Evolutionary conservation across 2,797 vertebrate species (phyloP).

Genomic region (Helicolenus hilgendorfi): DNA sequence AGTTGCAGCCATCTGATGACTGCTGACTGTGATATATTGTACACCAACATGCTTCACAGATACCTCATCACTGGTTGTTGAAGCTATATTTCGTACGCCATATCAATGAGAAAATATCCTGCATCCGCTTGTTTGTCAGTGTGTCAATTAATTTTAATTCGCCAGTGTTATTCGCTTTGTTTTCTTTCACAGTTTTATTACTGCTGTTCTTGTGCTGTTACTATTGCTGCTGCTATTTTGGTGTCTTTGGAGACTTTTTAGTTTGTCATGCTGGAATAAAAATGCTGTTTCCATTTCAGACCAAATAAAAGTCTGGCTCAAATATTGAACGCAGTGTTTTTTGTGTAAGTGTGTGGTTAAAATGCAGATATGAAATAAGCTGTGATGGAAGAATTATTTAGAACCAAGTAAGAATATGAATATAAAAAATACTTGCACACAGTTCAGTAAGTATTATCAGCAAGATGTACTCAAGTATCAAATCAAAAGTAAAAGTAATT

Average conservation of each 20-base stretch:
- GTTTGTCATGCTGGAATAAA: neutral
- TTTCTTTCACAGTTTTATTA: neutral
- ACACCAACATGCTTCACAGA: neutral
- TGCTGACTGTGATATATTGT: neutral
- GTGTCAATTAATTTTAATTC: neutral
- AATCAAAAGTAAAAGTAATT: neutral
- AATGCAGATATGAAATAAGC: neutral
- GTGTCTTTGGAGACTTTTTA: neutral
- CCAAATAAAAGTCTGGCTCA: neutral
- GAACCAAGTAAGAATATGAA: neutral
- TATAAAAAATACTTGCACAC: neutral
- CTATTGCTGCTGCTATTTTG: neutral
- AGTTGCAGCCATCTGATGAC: neutral
- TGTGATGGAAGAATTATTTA: neutral
- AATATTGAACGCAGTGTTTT: neutral
- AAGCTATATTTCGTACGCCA: neutral
- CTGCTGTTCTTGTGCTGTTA: neutral
- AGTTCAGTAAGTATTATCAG: neutral
- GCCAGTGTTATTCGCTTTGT: neutral
- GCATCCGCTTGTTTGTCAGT: neutral
- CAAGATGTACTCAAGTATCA: neutral
- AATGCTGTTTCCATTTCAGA: neutral
- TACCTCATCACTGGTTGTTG: neutral
- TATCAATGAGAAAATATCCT: neutral
- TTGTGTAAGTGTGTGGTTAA: neutral